These are phyloP conservation scores for Uromys caudimaculatus DNA, from an alignment of 2,797 vertebrate species.

Conservation along the genomic window DNA sequence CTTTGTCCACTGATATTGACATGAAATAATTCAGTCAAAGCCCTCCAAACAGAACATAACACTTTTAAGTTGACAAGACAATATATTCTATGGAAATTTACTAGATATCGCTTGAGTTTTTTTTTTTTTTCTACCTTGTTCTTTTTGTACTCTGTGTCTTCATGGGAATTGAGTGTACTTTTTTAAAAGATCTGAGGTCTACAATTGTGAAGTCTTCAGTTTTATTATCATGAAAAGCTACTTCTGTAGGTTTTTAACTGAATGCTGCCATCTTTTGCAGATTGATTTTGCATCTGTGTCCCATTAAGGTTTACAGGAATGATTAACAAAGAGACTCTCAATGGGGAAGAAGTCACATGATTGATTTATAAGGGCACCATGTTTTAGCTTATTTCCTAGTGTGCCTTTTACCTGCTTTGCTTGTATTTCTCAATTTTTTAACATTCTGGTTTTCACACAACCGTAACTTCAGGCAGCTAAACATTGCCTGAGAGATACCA, in stretches of 20 bases:
- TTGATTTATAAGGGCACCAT: slow-evolving; percentile 76
- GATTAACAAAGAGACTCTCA: slow-evolving; percentile 79
- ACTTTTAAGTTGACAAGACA: slow-evolving; percentile 44
- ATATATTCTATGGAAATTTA: not conserved
- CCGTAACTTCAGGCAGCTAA: slow-evolving; percentile 63
- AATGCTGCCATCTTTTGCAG: slow-evolving; percentile 76
- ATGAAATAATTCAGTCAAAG: not conserved
- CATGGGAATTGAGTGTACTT: slow-evolving; percentile 31
- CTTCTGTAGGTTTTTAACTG: slow-evolving; percentile 80
- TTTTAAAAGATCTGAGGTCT: slow-evolving; percentile 12
- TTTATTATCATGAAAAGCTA: slow-evolving; percentile 72
- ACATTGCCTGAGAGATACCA: slow-evolving; percentile 51
- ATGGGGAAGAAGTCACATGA: slow-evolving; percentile 66
- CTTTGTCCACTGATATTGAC: not conserved
- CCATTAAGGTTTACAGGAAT: slow-evolving; percentile 78
- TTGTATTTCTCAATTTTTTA: slow-evolving; percentile 73
- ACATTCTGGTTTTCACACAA: slow-evolving; percentile 75
- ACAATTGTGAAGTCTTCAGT: slow-evolving; percentile 47
- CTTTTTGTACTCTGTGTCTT: slow-evolving; percentile 5
- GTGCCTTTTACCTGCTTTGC: not conserved
- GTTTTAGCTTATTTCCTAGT: slow-evolving; percentile 74
- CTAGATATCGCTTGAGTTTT: not conserved
- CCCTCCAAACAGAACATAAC: slow-evolving; percentile 29
- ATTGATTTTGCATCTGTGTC: slow-evolving; percentile 75
- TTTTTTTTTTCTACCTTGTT: not conserved